Evolutionary conservation across 1,140 invertebrate genomes (phyloP), one percentile per base, ranked within the genome.

Genomic region (Hetaerina americana): DNA sequence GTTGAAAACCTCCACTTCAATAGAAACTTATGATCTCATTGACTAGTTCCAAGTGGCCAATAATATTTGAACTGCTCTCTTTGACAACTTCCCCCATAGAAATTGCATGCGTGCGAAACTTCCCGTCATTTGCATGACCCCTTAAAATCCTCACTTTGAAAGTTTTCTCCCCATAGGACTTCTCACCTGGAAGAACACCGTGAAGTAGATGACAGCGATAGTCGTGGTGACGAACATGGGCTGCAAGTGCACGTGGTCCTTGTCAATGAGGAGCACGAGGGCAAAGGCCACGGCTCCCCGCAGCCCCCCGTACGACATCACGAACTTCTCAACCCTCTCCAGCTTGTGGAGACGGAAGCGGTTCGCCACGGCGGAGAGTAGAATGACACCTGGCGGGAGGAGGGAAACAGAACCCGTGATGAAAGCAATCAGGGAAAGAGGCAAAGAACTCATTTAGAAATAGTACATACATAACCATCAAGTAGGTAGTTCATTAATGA

Each of bases 201-300:
- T 99, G 84, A 99, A 99, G 81, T 98, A 97, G 77, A 99, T 94
- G 70, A 99, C 94, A 68, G 96, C 91, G 79, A 99, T 97, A 0
- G 97, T 98, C 0, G 97, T 96, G 27, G 97, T 98, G 40, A 99
- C 91, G 81, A 98, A 96, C 89, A 98, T 96, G 0, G 90, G 89
- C 77, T 94, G 91, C 22, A 91, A 81, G 72, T 89, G 87, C 28
- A 95, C 90, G 76, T 90, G 85, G 70, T 85, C 83, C 18, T 88
- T 88, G 79, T 96, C 88, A 74, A 99, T 92, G 75, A 98, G 87
- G 66, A 98, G 85, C 49, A 96, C 96, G 74, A 99, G 82, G 31
- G 96, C 96, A 81, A 99, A 99, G 28, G 97, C 97, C n/a, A 99
- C 96, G 24, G 97, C 97, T 26, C 97, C 97, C 74, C 97, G 86